These are phyloP conservation scores for Tricholaema leucomelas DNA, from an alignment of 2,113 vertebrate genomes.

Conservation along the genomic window DNA sequence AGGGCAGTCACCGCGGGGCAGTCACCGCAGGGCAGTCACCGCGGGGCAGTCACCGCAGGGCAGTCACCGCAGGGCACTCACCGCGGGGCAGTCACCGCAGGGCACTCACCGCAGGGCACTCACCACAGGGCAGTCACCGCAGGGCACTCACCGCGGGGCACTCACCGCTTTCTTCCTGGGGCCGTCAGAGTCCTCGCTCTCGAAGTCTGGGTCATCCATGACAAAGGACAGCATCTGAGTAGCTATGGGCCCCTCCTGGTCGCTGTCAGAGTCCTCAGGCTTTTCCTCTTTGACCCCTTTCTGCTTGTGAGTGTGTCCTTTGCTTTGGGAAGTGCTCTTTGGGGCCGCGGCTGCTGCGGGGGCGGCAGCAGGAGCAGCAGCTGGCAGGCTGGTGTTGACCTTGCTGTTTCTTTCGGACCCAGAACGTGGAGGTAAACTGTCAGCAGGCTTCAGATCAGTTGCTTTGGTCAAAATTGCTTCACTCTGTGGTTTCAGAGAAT, in stretches of 20 bases:
- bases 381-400: neutral
- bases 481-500: slow-evolving; percentile 60
- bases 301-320: slow-evolving; percentile 24
- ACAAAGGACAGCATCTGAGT: slow-evolving; percentile 95
- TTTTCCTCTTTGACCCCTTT: slow-evolving; percentile 50
- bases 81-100: too few species aligned
- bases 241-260: slow-evolving; percentile 86
- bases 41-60: too few species aligned
- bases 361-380: neutral
- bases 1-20: too few species aligned
- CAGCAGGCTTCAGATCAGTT: slow-evolving; percentile 36
- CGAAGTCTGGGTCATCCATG: slow-evolving; percentile 97
- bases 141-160: too few species aligned
- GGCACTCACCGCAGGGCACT: too few species aligned
- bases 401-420: neutral
- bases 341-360: neutral
- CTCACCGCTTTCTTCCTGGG: slow-evolving; percentile 76
- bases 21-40: too few species aligned
- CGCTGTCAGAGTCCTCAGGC: slow-evolving; percentile 85
- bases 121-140: too few species aligned
- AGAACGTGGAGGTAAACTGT: slow-evolving; percentile 21
- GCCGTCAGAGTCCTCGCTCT: slow-evolving; percentile 86
- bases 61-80: too few species aligned
- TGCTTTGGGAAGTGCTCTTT: slow-evolving; percentile 9
- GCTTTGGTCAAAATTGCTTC: slow-evolving; percentile 60